Evolutionary conservation across 2,797 vertebrate species (phyloP).

Genomic region (Myotis planiceps): DNA sequence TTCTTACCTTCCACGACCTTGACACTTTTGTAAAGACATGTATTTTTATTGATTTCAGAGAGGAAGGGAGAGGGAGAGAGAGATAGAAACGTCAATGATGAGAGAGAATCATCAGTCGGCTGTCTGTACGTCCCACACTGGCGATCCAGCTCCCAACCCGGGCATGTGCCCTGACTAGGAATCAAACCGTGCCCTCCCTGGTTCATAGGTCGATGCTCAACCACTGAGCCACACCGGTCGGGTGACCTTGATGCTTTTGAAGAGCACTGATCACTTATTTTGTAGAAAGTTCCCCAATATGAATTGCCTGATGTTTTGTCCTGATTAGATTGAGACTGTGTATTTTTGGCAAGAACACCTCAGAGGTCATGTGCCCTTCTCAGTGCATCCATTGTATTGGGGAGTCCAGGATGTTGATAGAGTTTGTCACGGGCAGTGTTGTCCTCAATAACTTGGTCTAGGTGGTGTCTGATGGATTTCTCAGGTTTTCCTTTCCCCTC

Average conservation of each 20-base stretch:
- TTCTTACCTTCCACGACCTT: background rate
- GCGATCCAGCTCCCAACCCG: no score
- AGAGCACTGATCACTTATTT: background rate
- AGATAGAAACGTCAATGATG: no score
- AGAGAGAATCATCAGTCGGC: no score
- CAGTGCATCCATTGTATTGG: accelerated
- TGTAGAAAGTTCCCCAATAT: background rate
- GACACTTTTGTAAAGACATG: background rate
- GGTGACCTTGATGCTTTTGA: background rate
- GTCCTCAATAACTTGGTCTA: background rate
- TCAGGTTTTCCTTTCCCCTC: background rate
- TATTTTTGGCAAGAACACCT: background rate
- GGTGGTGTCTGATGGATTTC: background rate
- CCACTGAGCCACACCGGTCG: no score
- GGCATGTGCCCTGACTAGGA: no score
- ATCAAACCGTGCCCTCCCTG: no score
- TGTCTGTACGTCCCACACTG: no score
- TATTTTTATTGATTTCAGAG: no score
- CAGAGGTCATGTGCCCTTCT: background rate
- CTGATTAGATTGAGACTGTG: background rate
- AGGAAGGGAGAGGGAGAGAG: no score
- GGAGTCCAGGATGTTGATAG: background rate
- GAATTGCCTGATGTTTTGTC: background rate
- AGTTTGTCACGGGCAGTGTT: background rate
- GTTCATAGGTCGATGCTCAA: no score